phyloP scores from a whole-genome alignment of 2,888 invertebrate genomes.

The Flexamia atlantica region DNA sequence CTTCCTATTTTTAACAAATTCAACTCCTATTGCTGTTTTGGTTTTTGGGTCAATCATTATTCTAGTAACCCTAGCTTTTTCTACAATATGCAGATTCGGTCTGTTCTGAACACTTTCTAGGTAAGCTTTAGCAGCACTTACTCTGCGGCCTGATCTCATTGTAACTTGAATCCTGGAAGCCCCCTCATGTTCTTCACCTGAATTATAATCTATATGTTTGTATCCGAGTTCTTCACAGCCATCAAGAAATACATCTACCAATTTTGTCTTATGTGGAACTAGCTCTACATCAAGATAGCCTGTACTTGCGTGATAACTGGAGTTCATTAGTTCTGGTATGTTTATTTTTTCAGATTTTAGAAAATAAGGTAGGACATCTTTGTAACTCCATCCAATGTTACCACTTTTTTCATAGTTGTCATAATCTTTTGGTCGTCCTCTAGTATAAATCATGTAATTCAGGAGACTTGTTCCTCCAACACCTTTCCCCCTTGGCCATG shows the following conservation, averaged over 20 bases:
- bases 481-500: constrained; percentile 70
- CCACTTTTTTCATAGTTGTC: constrained; percentile 70
- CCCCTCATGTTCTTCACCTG: constrained; percentile 72
- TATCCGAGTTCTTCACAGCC: constrained; percentile 81
- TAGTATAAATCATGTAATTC: constrained; percentile 78
- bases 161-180: constrained; percentile 78
- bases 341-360: constrained; percentile 71
- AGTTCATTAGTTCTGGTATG: constrained; percentile 67
- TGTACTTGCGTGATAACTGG: constrained; percentile 79
- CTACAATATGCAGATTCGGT: constrained; percentile 72
- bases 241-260: constrained; percentile 81
- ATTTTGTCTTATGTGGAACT: constrained; percentile 80
- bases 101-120: constrained; percentile 74
- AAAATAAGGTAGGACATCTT: constrained; percentile 73
- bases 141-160: constrained; percentile 75
- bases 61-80: constrained; percentile 71
- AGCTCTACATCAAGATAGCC: constrained; percentile 85
- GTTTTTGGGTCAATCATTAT: constrained; percentile 73
- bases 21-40: constrained; percentile 75
- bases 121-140: constrained; percentile 79
- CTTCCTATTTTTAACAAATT: constrained; percentile 73
- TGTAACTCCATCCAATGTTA: constrained; percentile 75
- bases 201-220: constrained; percentile 77
- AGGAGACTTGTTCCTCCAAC: constrained; percentile 76
- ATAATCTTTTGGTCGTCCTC: constrained; percentile 71